Evolutionary conservation across 2,888 invertebrate genomes (phyloP), one percentile per base, ranked within the genome.

Genomic region (Nymphalis c-album): DNA sequence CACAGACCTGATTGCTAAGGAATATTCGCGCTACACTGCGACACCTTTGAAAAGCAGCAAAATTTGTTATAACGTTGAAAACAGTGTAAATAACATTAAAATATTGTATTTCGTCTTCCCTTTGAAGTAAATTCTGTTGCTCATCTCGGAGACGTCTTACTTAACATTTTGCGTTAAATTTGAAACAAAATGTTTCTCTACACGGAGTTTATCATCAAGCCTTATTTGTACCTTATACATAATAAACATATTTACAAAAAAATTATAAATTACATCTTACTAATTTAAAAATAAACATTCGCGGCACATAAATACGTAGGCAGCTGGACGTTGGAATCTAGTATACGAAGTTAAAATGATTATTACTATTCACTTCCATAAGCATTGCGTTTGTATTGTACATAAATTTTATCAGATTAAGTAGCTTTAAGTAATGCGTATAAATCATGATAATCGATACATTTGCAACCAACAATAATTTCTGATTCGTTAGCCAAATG

Each of bases 401-500:
- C 40, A 53, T 63, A 51, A 61, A 66, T 71, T 66, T 66, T 50
- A 71, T 71, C 67, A 53, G 67, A 68, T 67, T 61, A 67, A 64
- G 35, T 62, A 58, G 47, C 18, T 64, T 64, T 58, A 67, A 61
- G 70, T 68, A 63, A 70, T 65, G 62, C 51, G 58, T 66, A 70
- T 70, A 68, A 70, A 72, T 70, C 65, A 68, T 64, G 63, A 67
- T 67, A 71, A 63, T 69, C 64, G 67, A 71, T 67, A 64, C 64
- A 69, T 69, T 69, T 69, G 60, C 66, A 71, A 65, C 64, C 64
- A 64, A 62, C 80, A 81, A 82, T 83, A 83, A 83, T 73, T 83
- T 70, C 82, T 81, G 82, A 82, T 73, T 72, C 81, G 80, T 83
- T 77, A 80, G 78, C 81, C 79, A 80, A 83, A 86, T 86, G 86